phyloP scores from a whole-genome alignment of 2,113 vertebrate species.

The Pavo muticus region DNA sequence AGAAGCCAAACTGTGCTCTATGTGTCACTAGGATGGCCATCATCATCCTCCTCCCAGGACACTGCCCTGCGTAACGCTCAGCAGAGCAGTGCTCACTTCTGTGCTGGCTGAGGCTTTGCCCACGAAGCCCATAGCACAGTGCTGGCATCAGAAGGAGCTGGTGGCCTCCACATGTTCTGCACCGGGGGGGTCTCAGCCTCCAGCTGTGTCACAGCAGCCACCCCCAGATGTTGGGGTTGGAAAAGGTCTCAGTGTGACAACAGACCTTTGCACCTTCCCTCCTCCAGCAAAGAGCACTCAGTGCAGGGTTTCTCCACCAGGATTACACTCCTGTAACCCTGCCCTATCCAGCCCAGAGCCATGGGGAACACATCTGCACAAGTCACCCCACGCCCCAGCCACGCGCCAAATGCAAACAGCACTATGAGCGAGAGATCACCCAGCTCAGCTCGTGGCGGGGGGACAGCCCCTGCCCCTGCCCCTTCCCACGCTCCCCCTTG shows the following conservation, averaged over 20 bases:
- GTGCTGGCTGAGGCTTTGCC: neutral
- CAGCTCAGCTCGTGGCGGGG: neutral
- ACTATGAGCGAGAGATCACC: neutral
- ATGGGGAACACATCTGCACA: neutral
- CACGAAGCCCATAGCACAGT: accelerated
- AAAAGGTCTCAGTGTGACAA: neutral
- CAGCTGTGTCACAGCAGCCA: neutral
- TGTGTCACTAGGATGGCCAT: accelerated
- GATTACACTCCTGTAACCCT: neutral
- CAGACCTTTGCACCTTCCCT: neutral
- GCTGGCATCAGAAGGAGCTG: neutral
- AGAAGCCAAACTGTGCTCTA: neutral
- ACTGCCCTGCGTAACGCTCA: neutral
- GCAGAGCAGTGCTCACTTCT: accelerated
- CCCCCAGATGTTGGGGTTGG: neutral
- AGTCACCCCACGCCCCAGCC: neutral
- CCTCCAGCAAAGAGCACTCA: neutral
- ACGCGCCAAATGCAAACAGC: accelerated
- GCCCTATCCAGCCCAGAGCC: neutral
- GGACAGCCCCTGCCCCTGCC: neutral
- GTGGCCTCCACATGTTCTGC: accelerated
- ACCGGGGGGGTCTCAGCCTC: neutral
- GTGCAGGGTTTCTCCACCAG: neutral
- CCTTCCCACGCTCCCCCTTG: neutral
- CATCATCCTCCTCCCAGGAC: neutral